Base-by-base conservation (phyloP, 2,888 invertebrate genomes). In the Allacma fusca region DNA sequence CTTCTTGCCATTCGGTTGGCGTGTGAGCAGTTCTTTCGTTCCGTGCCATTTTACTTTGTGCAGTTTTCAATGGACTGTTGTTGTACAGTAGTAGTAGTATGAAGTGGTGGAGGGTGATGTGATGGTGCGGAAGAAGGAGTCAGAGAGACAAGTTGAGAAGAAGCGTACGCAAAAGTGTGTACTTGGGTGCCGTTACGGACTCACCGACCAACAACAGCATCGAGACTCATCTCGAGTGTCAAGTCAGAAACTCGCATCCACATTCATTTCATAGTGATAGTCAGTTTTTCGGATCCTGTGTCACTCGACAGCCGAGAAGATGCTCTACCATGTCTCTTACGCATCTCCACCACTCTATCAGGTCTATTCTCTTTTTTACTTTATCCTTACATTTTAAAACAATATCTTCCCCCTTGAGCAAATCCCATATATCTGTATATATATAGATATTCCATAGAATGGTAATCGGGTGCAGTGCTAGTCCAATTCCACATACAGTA, bases 311-410 rank as follows among this genome's bases (percentile, higher is more conserved):
- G 69, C 59, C 62, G 75, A 75, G 79, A 81, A 80, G 77, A 82
- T 81, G 82, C 81, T 82, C 71, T 80, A 82, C 74, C 80, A 82
- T 82, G 82, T 81, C 77, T 76, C 81, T 71, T 79, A 81, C 73
- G 75, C 81, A 70, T 59, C 72, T 70, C 79, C 80, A 75, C 80
- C 78, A 65, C 65, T 81, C 34, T 77, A 78, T 68, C 81, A 79
- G 77, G 80, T 70, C 29, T 69, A 16, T 67, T 43, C 28, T 76
- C 26, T 69, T 43, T 59, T 24, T 69, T 62, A 5, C 40, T 70
- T 57, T 75, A 50, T 24, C 21, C 59, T 73, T 73, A 21, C 62
- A n/a, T 59, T 24, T 40, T 29, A 50, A 50, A 50, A 40, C 40
- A 9, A 40, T n/a, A 40, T 40, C 40, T 40, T 40, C 40, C n/a